Percentiles rank a stretch among this genome's conserved stretches.
Evolutionary conservation across 2,888 invertebrate genomes (phyloP).

Genomic region (Cenopis cana): DNA sequence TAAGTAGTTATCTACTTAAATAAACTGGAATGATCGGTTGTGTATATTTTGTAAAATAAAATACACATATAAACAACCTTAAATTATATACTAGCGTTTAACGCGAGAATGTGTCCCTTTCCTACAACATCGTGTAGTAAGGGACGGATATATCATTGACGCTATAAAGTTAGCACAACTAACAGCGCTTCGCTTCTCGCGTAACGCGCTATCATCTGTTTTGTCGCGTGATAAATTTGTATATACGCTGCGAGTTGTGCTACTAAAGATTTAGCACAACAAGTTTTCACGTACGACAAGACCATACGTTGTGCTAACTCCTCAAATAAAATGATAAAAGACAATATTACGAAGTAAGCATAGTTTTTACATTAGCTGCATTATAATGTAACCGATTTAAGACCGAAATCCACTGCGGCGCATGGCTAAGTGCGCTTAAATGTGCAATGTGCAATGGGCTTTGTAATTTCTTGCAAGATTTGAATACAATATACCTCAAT

Average conservation of each 20-base stretch:
- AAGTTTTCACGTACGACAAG: neutral
- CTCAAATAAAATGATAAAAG: neutral
- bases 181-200: neutral
- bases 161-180: neutral
- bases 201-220: neutral
- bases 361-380: neutral
- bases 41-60: neutral
- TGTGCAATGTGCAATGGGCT: neutral
- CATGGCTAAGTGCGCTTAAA: neutral
- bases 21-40: neutral
- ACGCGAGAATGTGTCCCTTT: neutral
- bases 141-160: neutral
- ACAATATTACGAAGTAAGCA: neutral
- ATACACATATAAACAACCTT: neutral
- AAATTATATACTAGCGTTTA: slow-evolving; percentile 6
- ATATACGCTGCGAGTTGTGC: neutral
- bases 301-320: neutral
- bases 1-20: slow-evolving; percentile 25
- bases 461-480: neutral
- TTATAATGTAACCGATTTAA: neutral
- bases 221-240: neutral
- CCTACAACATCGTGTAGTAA: neutral
- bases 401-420: neutral
- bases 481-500: slow-evolving; percentile 7
- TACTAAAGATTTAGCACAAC: neutral